Evolutionary conservation across 2,888 invertebrate species (phyloP).

Genomic region (Spisula solida): DNA sequence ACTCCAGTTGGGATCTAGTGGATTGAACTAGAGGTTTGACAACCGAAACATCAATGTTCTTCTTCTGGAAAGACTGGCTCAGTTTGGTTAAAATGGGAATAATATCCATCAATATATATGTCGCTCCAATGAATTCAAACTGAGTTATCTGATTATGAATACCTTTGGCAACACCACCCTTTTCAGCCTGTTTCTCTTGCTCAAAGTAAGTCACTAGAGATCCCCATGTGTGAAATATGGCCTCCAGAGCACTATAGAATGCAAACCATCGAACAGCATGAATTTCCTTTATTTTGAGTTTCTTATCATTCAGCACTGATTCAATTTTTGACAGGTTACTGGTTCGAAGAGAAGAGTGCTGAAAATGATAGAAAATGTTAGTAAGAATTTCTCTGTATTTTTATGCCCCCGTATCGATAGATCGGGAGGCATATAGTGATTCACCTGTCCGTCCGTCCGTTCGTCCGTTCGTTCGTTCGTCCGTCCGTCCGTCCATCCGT

Average conservation of each 20-base stretch:
- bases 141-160: neutral
- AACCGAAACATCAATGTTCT: constrained; percentile 16
- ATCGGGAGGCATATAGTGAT: no score
- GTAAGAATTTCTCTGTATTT: constrained; percentile 5
- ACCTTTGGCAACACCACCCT: neutral
- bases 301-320: constrained; percentile 30
- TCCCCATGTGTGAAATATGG: constrained; percentile 40
- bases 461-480: no score
- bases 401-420: no score
- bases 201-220: constrained; percentile 31
- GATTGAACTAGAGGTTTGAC: neutral
- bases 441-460: no score
- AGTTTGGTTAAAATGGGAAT: constrained; percentile 9
- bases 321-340: constrained; percentile 18
- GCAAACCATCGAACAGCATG: constrained; percentile 34
- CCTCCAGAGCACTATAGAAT: constrained; percentile 45
- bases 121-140: neutral
- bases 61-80: constrained; percentile 14
- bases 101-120: constrained; percentile 12
- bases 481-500: no score
- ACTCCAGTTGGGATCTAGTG: constrained; percentile 5
- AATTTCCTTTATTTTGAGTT: constrained; percentile 39
- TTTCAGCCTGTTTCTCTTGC: neutral
- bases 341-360: constrained; percentile 35
- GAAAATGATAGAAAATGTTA: constrained; percentile 45